Conservation (phyloP, 1,140 invertebrate genomes). For the Metopolophium dirhodum region DNA sequence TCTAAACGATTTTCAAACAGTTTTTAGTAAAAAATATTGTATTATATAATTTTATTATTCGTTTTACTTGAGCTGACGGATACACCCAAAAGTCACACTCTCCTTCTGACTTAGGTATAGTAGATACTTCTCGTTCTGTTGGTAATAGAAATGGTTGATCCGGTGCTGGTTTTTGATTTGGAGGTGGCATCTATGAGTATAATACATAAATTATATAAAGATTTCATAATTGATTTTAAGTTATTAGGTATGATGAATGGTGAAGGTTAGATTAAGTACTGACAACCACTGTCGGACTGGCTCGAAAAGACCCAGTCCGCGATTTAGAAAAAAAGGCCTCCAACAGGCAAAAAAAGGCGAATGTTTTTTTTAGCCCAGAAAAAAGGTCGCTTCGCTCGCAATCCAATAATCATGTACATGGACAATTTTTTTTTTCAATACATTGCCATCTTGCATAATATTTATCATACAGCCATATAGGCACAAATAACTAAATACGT, state of each 20-base stretch:
- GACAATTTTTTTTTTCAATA: no score
- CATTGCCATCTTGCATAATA: no score
- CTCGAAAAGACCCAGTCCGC: no score
- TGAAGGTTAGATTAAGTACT: not conserved
- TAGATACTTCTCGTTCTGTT: constrained; percentile 84
- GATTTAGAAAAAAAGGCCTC: no score
- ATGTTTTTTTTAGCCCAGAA: no score
- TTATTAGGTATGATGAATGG: not conserved
- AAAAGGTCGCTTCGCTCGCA: no score
- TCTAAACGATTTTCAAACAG: constrained; percentile 65
- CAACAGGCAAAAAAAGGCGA: no score
- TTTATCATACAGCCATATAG: no score
- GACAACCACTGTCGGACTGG: no score
- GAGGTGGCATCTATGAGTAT: constrained; percentile 82
- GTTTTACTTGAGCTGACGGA: constrained; percentile 86
- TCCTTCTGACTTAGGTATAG: constrained; percentile 86
- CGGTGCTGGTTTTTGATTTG: constrained; percentile 93
- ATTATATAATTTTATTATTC: not conserved
- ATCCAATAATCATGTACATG: no score
- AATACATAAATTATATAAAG: not conserved
- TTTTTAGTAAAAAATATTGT: not conserved
- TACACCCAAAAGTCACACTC: constrained; percentile 92
- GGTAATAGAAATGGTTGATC: constrained; percentile 95
- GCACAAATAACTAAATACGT: no score
- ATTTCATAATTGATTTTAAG: not conserved